Evolutionary conservation across 2,888 invertebrate species (phyloP), one percentile per base, ranked within the genome.

Genomic region (Horisme vitalbata): DNA sequence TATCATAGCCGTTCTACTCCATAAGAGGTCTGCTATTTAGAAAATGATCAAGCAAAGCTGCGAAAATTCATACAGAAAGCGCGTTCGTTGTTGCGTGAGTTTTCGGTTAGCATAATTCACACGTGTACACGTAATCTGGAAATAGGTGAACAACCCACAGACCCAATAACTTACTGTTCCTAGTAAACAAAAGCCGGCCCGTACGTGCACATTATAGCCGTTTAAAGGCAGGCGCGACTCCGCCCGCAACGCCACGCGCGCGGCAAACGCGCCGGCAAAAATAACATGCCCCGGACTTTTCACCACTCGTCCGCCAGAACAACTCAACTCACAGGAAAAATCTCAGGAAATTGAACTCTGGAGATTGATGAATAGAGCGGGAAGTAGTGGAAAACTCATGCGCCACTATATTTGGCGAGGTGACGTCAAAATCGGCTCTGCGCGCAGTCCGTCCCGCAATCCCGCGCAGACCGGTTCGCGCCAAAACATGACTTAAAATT

Each of bases 161-260:
- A 59, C 52, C 48, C 52, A 41, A 55, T 37, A 38, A 32, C 51
- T 36, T 9, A 30, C 44, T 47, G 51, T 43, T 57, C 61, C 61
- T 68, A 71, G 76, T 81, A 81, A 83, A 85, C 79, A 83, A 78
- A 78, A 71, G 73, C 64, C 64, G n/a, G n/a, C n/a, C n/a, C n/a
- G 68, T 61, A 63, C 68, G 65, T 64, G 62, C 57, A 52, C 52
- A 57, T 60, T 75, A 80, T 86, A 79, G 82, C 88, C 88, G 87
- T 88, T 87, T 88, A 70, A 85, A 87, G 88, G 65, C 83, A 82
- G 77, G 79, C 78, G 71, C 72, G n/a, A n/a, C n/a, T n/a, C n/a
- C n/a, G 73, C 68, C 67, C 77, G 75, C 80, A 79, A 18, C 41
- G 3, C 32, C 46, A 46, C 55, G 47, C 55, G 77, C 80, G 76